These are phyloP conservation scores for Pampus argenteus DNA, from an alignment of 2,797 vertebrate species.

Conservation along the genomic window DNA sequence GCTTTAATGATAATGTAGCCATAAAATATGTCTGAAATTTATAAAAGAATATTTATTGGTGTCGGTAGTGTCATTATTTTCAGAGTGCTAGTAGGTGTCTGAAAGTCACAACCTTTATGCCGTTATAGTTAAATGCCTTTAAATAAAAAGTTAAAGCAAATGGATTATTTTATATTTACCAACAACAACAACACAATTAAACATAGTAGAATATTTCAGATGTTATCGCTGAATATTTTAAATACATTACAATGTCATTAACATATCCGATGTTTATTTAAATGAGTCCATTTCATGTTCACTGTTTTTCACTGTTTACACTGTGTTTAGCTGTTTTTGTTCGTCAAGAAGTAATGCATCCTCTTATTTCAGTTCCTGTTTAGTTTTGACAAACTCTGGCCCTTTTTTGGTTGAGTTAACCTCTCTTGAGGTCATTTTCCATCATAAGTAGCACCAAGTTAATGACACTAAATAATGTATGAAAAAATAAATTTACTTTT, in stretches of 20 bases:
- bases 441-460: no score
- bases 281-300: no score
- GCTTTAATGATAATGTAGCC: not conserved
- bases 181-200: not conserved
- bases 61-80: not conserved
- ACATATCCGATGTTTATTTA: not conserved
- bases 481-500: accelerated
- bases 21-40: not conserved
- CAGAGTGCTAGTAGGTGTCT: no score
- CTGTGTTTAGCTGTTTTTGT: not conserved
- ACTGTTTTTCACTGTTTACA: no score
- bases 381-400: no score
- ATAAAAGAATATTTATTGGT: not conserved
- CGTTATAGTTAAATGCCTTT: no score
- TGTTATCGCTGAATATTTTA: not conserved
- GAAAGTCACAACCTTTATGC: no score
- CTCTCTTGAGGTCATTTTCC: no score
- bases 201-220: not conserved
- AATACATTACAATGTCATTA: not conserved
- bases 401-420: not conserved
- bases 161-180: not conserved
- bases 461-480: not conserved
- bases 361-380: conserved; percentile 1
- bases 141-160: no score
- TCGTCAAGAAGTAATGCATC: not conserved